phyloP scores from a whole-genome alignment of 23 tunicate genomes.

The Trididemnum nubilum region DNA sequence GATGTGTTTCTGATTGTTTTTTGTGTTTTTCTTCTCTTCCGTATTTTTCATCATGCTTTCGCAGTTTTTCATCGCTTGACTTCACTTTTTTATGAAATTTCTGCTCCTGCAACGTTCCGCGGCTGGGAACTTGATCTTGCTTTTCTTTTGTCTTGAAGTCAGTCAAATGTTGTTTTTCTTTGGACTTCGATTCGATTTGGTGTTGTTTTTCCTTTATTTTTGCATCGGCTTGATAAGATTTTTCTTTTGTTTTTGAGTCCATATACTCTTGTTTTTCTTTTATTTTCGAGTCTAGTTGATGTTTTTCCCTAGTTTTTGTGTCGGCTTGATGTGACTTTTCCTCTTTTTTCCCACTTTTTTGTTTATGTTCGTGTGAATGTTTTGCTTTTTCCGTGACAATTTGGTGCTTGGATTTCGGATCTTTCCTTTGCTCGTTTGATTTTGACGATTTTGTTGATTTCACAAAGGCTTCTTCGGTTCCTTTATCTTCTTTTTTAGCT shows the following conservation, averaged over 20 bases:
- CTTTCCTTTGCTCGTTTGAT: not conserved
- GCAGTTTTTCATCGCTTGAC: not conserved
- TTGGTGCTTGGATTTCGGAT: not conserved
- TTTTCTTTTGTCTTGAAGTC: not conserved
- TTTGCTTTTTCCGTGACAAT: not conserved
- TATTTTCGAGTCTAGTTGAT: not conserved
- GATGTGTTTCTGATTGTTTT: not conserved
- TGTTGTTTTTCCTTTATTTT: not conserved
- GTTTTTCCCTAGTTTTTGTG: not conserved
- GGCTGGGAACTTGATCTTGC: too few species aligned
- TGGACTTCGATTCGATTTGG: too few species aligned
- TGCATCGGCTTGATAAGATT: not conserved
- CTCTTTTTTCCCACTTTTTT: not conserved
- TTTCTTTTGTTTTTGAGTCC: not conserved
- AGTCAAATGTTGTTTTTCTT: too few species aligned
- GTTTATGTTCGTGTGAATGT: not conserved
- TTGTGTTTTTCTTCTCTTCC: not conserved
- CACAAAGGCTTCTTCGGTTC: not conserved
- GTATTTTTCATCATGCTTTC: not conserved
- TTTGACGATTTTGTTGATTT: not conserved
- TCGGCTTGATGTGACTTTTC: not conserved
- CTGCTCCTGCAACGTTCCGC: too few species aligned
- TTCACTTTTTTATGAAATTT: slow-evolving; percentile 9
- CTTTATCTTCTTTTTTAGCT: not conserved
- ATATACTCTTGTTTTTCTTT: not conserved